These are phyloP conservation scores for Opisthocomus hoazin DNA, from an alignment of 2,113 vertebrate species.

Conservation along the genomic window DNA sequence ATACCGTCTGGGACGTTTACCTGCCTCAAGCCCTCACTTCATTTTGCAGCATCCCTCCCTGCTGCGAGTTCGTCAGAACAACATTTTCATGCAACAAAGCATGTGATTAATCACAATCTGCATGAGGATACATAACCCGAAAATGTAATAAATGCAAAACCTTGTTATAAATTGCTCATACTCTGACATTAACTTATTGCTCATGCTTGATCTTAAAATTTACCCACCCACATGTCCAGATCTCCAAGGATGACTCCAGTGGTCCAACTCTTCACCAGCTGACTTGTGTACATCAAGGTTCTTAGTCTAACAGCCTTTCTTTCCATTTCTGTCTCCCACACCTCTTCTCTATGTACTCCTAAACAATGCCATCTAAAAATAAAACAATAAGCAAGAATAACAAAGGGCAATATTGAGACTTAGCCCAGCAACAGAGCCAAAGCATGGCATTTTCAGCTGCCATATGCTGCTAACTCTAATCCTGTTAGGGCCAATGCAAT, in stretches of 20 bases:
- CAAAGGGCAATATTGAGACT: not conserved
- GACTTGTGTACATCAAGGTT: not conserved
- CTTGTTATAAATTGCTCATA: not conserved
- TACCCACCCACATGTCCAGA: not conserved
- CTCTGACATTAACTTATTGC: not conserved
- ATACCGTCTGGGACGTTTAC: slow-evolving; percentile 41
- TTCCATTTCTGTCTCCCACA: not conserved
- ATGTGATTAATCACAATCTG: not conserved
- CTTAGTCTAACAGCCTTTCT: not conserved
- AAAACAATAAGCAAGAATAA: not conserved
- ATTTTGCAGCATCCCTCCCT: not conserved
- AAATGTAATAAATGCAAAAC: not conserved
- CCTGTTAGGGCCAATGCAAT: not conserved
- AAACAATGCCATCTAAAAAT: not conserved
- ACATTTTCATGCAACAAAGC: not conserved
- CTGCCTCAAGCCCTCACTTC: not conserved
- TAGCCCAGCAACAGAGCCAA: not conserved
- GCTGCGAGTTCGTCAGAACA: not conserved
- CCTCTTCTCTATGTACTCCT: not conserved
- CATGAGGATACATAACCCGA: fast-evolving
- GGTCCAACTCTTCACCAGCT: not conserved
- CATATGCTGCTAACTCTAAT: not conserved
- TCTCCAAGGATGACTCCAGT: not conserved
- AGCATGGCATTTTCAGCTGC: not conserved
- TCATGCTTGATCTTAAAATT: not conserved